Evolutionary conservation across 2,113 vertebrate species (phyloP).

Genomic region (Nerophis ophidion): DNA sequence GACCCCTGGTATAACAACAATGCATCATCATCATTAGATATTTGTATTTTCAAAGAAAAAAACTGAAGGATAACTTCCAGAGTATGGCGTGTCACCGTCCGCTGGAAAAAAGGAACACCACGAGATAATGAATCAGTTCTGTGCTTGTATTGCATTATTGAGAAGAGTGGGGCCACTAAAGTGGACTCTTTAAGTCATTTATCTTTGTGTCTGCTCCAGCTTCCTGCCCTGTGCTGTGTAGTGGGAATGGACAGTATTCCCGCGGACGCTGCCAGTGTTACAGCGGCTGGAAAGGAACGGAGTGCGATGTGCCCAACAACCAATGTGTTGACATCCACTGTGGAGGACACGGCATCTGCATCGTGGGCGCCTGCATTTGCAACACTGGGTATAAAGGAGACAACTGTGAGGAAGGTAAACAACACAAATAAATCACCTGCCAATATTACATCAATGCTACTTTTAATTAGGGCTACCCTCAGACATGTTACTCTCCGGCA

Average conservation of each 20-base stretch:
- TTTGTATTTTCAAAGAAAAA: not conserved
- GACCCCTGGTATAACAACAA: too few species aligned
- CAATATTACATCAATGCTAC: not conserved
- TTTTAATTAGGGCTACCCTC: too few species aligned
- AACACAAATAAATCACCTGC: not conserved
- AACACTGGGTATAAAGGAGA: slow-evolving; percentile 96
- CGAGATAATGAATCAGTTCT: not conserved
- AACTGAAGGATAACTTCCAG: too few species aligned
- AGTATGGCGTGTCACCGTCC: not conserved
- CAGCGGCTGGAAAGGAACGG: slow-evolving; percentile 96
- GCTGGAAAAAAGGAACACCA: not conserved
- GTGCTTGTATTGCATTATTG: not conserved
- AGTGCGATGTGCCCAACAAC: slow-evolving; percentile 89
- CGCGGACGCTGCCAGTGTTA: slow-evolving; percentile 95
- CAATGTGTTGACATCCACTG: slow-evolving; percentile 95
- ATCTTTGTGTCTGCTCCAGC: slow-evolving; percentile 64
- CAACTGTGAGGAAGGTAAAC: slow-evolving; percentile 93
- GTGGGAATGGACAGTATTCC: slow-evolving; percentile 94
- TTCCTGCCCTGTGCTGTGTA: slow-evolving; percentile 92
- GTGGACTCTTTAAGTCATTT: not conserved
- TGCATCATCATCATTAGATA: not conserved
- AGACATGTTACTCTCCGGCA: too few species aligned
- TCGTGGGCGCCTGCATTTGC: slow-evolving; percentile 90
- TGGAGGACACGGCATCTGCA: slow-evolving; percentile 91
- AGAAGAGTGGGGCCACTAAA: not conserved